Conservation (phyloP, 2,888 invertebrate species). For the Nephrotoma guestfalica region DNA sequence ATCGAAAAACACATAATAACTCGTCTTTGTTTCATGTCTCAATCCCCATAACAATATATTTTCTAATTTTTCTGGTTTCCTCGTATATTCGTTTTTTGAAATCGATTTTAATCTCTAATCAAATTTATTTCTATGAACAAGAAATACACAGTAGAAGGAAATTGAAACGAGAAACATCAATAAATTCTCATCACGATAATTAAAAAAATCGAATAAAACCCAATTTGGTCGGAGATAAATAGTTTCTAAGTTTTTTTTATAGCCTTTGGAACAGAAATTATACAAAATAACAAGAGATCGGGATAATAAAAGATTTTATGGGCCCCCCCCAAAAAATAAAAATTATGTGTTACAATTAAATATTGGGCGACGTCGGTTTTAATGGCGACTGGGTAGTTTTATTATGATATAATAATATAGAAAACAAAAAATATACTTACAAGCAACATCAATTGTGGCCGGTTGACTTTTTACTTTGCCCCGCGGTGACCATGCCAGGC, state of each 20-base stretch:
- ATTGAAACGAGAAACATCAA: neutral
- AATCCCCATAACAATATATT: neutral
- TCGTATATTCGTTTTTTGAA: neutral
- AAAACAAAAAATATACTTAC: conserved; percentile 52
- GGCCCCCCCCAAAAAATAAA: neutral
- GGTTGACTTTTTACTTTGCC: conserved; percentile 77
- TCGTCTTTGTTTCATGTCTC: neutral
- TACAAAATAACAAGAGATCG: neutral
- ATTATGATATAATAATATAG: neutral
- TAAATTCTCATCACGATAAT: neutral
- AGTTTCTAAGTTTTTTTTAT: neutral
- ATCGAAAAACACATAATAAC: neutral
- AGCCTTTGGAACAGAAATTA: neutral
- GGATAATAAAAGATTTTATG: neutral
- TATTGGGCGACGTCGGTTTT: neutral
- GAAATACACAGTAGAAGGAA: neutral
- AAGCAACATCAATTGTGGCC: conserved; percentile 79
- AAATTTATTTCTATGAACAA: neutral
- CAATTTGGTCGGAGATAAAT: neutral
- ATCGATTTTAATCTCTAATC: neutral
- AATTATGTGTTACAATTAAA: neutral
- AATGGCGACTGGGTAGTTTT: neutral
- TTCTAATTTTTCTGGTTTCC: neutral
- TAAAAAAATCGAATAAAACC: neutral
- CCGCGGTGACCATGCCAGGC: conserved; percentile 80